Evolutionary conservation across 2,113 vertebrate species (phyloP), one percentile per base, ranked within the genome.

Genomic region (Rynchops niger): DNA sequence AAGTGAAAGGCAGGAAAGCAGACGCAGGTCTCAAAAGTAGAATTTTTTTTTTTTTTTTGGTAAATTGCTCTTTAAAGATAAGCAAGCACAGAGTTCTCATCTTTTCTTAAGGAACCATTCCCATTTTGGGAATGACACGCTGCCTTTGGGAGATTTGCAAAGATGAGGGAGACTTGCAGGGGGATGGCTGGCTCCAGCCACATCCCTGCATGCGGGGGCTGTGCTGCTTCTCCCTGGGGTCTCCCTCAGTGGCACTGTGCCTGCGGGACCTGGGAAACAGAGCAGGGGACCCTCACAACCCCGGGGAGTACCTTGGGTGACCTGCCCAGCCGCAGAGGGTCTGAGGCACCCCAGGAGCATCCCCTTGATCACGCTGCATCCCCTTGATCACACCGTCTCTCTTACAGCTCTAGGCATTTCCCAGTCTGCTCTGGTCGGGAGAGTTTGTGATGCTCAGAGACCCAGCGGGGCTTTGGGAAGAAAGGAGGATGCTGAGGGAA

Each of bases 401-500:
- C 14, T 21, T 4, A 19, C 0, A 1, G 42, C 1, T 1, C 5
- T 3, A 45, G 53, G 22, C 5, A 2, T 42, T 76, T 45, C 82
- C 63, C 82, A 36, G 3, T 23, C 42, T 55, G 47, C 38, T 59
- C 12, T 14, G 50, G 25, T 19, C 6, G 17, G 43, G 12, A 82
- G 74, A 63, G 61, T 22, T 91, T 30, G 65, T 34, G 89, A 10
- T 19, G 58, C 58, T 32, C 27, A 1, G n/a, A n/a, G n/a, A 20
- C 7, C 7, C 40, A 27, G 38, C 0, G 1, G 13, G 43, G n/a
- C 18, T 88, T 42, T 0, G 4, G 61, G 76, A 42, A n/a, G 72
- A 32, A 27, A 27, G 4, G 53, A 43, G 18, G 71, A 1, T 38
- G 79, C 62, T 30, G 55, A 73, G 43, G 38, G 66, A 76, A 42